These are phyloP conservation scores for Trachymyrmex septentrionalis DNA, from an alignment of 1,140 invertebrate species.

Conservation along the genomic window DNA sequence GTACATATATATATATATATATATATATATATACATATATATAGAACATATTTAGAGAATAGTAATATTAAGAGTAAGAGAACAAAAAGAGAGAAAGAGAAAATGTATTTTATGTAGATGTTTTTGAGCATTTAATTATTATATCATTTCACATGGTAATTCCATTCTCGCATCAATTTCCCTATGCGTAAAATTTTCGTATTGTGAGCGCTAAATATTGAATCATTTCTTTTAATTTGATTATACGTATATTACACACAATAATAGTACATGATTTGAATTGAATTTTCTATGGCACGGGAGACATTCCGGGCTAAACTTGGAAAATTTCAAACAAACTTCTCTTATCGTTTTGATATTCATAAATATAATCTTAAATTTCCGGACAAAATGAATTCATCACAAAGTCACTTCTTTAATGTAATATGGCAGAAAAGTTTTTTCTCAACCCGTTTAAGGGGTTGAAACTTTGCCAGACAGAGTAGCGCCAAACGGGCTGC, in stretches of 20 bases:
- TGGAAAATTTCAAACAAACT: slow-evolving; percentile 16
- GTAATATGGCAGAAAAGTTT: slow-evolving; percentile 72
- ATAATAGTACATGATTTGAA: background rate
- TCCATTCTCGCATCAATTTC: too few relatives aligned
- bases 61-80: background rate
- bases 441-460: slow-evolving; percentile 68
- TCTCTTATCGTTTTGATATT: slow-evolving; percentile 53
- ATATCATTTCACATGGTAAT: too few relatives aligned
- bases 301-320: slow-evolving; percentile 2
- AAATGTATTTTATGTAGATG: background rate
- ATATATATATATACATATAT: too few relatives aligned
- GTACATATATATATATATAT: background rate
- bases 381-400: slow-evolving; percentile 67
- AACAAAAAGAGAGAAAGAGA: background rate
- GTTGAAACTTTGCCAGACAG: slow-evolving; percentile 72
- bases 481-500: slow-evolving; percentile 59
- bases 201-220: too few relatives aligned
- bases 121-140: background rate
- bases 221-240: slow-evolving; percentile 22
- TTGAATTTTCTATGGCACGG: background rate
- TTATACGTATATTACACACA: background rate
- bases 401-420: slow-evolving; percentile 60
- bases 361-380: slow-evolving; percentile 68
- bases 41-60: background rate
- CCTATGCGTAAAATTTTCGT: too few relatives aligned